Percentiles rank a stretch among this genome's conserved stretches.
phyloP scores from a whole-genome alignment of 2,113 vertebrate genomes.

The Pterocles orientalis region DNA sequence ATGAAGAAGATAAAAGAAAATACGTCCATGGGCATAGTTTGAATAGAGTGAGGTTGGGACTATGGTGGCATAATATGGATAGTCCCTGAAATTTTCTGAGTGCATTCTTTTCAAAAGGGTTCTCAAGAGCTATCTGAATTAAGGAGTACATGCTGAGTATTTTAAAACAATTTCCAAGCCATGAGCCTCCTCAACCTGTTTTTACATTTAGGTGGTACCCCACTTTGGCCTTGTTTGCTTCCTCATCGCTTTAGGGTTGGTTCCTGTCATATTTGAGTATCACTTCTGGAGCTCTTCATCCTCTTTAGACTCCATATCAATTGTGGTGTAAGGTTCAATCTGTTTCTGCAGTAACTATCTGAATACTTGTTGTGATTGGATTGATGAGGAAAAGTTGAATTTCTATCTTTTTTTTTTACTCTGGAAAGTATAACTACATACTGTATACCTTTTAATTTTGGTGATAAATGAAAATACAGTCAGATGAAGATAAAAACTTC shows the following conservation, averaged over 20 bases:
- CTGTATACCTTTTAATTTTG: neutral
- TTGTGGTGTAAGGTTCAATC: neutral
- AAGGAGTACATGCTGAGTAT: neutral
- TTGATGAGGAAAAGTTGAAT: neutral
- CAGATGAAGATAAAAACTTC: neutral
- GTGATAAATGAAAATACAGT: neutral
- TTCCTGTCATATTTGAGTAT: neutral
- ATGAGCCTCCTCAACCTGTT: neutral
- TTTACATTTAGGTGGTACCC: neutral
- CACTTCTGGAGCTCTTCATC: neutral
- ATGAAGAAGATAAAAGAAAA: neutral
- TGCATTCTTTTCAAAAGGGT: accelerated
- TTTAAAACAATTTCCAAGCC: neutral
- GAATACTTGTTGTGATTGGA: neutral
- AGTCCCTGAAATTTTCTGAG: neutral
- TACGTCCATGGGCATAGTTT: neutral
- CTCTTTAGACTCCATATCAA: neutral
- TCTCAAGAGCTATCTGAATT: neutral
- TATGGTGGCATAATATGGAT: neutral
- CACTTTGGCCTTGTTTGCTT: neutral
- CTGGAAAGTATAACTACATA: neutral
- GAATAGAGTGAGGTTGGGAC: neutral
- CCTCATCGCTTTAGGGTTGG: neutral
- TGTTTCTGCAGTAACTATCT: neutral
- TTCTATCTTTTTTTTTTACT: neutral